A percentile compares a stretch with the other conserved stretches of the same genome.
phyloP scores from a whole-genome alignment of 2,113 vertebrate species.

The Epinephelus moara region DNA sequence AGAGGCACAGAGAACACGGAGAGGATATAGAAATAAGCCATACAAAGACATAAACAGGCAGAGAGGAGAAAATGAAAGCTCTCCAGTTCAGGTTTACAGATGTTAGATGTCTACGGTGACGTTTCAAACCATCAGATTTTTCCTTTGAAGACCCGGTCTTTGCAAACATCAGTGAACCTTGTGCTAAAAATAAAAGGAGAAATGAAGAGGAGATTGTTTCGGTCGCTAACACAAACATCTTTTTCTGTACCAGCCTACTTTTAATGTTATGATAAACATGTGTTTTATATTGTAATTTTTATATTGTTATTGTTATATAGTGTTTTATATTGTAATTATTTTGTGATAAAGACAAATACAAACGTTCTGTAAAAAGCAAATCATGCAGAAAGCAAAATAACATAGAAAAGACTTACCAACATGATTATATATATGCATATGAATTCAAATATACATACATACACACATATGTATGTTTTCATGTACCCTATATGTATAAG shows the following conservation, averaged over 20 bases:
- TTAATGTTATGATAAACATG: not conserved
- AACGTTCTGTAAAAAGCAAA: not conserved
- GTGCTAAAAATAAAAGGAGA: conserved; percentile 13
- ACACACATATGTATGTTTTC: not conserved
- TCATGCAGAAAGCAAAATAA: not conserved
- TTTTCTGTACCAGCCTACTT: not conserved
- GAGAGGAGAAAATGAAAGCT: conserved; percentile 26
- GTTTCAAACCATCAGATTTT: not conserved
- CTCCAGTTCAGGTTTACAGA: conserved; percentile 16
- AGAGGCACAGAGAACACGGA: conserved; percentile 22
- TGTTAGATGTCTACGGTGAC: conserved; percentile 10
- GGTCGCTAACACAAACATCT: not conserved
- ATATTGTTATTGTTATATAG: no score
- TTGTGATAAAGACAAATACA: not conserved
- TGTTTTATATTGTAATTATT: not conserved
- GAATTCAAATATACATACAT: not conserved
- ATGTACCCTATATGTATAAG: not conserved
- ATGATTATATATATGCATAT: not conserved
- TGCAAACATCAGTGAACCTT: conserved; percentile 10
- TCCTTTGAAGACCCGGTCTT: conserved; percentile 7
- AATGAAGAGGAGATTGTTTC: conserved; percentile 1
- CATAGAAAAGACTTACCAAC: not conserved
- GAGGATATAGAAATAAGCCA: conserved; percentile 27
- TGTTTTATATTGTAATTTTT: not conserved
- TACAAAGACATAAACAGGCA: conserved; percentile 16